Base-by-base conservation (phyloP, 53 echinoderm and acorn worm species). In the Hippasteria phrygiana region DNA sequence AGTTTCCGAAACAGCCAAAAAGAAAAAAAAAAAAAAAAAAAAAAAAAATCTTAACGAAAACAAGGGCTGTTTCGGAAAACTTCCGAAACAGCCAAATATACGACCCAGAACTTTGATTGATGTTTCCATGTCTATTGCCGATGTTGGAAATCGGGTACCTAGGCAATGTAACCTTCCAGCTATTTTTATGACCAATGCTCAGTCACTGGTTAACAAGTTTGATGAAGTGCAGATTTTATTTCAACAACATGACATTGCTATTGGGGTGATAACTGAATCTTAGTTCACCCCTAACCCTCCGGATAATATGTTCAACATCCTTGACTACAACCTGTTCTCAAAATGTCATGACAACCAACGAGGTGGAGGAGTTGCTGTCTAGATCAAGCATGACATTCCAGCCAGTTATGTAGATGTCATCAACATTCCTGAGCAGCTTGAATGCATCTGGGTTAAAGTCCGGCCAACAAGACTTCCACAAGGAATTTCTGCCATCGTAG, bases 261-360 rank as follows among this genome's bases (percentile, higher is more conserved):
- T 87, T 48, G 87, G 73, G 3, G 87, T 74, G 8, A 50, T 87
- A n/a, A 87, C 87, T 2, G 87, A 87, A 34, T 73, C 87, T 5
- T 87, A 74, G 87, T 87, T 54, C 51, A 6, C 39, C 13, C 5
- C 33, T 64, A 12, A 74, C 34, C 26, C 74, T 1, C 43, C 47
- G 3, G 55, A 73, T 48, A 38, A 73, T 22, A 50, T 47, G 22
- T 14, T 73, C 5, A 45, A 48, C 33, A 55, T 87, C 33, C 10
- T 3, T 51, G 87, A 55, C 20, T 87, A 87, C 47, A 67, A 45
- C 14, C 13, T 67, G 4, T 66, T 71, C 47, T 86, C 42, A 46
- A 87, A 51, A 27, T 73, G 73, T 71, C 18, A 55, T 33, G 73
- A 73, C 3, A 13, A 54, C 20, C 13, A 55, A 24, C 73, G 74